These are phyloP conservation scores for Yponomeuta cagnagella DNA, from an alignment of 2,888 invertebrate genomes.

Conservation along the genomic window DNA sequence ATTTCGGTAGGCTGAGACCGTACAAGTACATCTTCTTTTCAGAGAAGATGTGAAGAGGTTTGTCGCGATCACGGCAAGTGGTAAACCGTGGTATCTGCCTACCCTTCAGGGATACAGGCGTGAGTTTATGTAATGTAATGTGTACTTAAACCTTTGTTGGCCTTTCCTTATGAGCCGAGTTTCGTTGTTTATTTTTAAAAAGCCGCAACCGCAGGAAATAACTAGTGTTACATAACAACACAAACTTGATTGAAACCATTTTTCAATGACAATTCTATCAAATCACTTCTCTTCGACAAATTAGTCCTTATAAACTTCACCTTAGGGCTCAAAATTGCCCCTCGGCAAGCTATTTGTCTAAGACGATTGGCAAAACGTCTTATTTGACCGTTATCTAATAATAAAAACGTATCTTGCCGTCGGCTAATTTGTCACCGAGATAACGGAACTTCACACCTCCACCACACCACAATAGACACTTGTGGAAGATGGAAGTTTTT, in stretches of 20 bases:
- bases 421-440: background rate
- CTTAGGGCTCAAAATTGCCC: background rate
- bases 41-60: too few species aligned
- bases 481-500: background rate
- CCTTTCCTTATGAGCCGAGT: background rate
- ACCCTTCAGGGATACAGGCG: too few species aligned
- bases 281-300: background rate
- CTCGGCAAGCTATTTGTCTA: background rate
- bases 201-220: background rate
- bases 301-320: background rate
- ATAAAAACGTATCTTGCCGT: background rate
- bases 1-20: too few species aligned
- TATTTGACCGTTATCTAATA: background rate
- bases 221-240: background rate
- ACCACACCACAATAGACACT: background rate
- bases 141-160: too few species aligned
- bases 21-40: too few species aligned
- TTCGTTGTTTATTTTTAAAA: background rate
- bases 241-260: background rate
- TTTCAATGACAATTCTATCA: background rate
- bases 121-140: too few species aligned
- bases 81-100: too few species aligned
- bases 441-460: background rate
- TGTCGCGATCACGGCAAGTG: too few species aligned
- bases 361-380: background rate